Conservation (phyloP, 2,113 vertebrate genomes). For the Mormyrus lacerda region DNA sequence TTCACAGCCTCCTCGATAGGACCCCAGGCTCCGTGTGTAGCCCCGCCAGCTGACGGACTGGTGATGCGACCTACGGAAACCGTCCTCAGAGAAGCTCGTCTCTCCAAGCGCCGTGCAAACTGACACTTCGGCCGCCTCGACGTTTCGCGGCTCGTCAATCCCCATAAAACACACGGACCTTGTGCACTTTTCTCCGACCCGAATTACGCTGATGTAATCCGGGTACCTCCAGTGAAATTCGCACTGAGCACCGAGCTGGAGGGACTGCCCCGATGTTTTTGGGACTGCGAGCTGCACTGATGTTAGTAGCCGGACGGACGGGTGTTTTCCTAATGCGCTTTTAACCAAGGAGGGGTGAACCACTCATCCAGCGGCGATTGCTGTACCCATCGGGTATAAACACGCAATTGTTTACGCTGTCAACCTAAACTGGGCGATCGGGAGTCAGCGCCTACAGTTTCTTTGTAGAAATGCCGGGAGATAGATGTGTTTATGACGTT, state of each 20-base stretch:
- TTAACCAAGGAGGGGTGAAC: constrained; percentile 7
- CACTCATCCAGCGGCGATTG: not conserved
- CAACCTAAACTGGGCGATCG: not conserved
- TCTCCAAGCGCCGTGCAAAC: constrained; percentile 13
- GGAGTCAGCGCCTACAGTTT: not conserved
- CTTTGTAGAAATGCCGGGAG: not conserved
- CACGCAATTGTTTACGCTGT: not conserved
- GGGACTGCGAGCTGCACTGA: constrained; percentile 11
- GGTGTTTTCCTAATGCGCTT: constrained; percentile 17
- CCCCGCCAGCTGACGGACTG: constrained; percentile 25
- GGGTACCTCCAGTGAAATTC: not conserved
- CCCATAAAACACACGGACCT: not conserved
- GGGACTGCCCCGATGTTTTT: not conserved
- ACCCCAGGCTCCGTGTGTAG: constrained; percentile 20
- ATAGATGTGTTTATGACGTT: not conserved
- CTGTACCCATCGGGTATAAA: constrained; percentile 3
- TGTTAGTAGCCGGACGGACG: not conserved
- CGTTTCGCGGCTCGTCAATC: not conserved
- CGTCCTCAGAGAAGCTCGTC: constrained; percentile 11
- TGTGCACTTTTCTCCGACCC: constrained; percentile 13
- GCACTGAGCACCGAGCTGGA: not conserved
- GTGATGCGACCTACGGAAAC: constrained; percentile 24
- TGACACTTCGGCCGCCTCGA: constrained; percentile 11
- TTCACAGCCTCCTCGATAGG: constrained; percentile 6
- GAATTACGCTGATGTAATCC: constrained; percentile 9